These are phyloP conservation scores for Lepidocyrtoides sp. DNA, from an alignment of 2,888 invertebrate genomes.

Conservation along the genomic window DNA sequence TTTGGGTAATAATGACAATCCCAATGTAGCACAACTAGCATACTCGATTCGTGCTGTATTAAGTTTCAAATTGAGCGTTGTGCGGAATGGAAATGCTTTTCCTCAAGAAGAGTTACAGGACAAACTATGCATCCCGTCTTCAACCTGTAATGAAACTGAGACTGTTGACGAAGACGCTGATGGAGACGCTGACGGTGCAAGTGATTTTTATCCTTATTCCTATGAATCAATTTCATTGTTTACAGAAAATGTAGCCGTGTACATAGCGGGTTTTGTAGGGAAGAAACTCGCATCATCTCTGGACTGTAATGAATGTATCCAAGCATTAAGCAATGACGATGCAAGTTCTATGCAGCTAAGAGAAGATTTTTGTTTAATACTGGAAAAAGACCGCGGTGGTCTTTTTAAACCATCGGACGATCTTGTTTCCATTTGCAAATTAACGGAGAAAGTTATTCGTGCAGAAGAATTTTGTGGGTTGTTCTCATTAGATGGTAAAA, in stretches of 20 bases:
- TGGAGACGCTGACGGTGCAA: neutral
- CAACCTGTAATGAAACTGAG: neutral
- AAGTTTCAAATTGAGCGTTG: neutral
- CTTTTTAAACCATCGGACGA: neutral
- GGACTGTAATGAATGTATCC: neutral
- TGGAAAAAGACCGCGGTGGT: neutral
- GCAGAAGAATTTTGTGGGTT: neutral
- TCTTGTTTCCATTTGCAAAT: neutral
- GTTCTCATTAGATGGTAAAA: neutral
- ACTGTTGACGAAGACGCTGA: neutral
- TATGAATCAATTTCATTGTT: neutral
- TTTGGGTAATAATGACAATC: slow-evolving; percentile 34
- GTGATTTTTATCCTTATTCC: neutral
- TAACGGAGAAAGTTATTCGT: neutral
- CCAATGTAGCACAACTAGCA: neutral
- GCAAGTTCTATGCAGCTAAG: neutral
- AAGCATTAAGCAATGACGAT: neutral
- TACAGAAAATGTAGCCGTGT: slow-evolving; percentile 33
- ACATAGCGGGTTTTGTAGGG: slow-evolving; percentile 18
- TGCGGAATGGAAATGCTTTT: neutral
- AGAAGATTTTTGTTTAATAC: neutral
- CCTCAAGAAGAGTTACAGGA: neutral
- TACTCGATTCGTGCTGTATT: neutral
- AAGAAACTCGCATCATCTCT: neutral
- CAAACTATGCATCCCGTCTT: neutral